phyloP scores from a whole-genome alignment of 2,113 vertebrate genomes.

The Raja brachyura region DNA sequence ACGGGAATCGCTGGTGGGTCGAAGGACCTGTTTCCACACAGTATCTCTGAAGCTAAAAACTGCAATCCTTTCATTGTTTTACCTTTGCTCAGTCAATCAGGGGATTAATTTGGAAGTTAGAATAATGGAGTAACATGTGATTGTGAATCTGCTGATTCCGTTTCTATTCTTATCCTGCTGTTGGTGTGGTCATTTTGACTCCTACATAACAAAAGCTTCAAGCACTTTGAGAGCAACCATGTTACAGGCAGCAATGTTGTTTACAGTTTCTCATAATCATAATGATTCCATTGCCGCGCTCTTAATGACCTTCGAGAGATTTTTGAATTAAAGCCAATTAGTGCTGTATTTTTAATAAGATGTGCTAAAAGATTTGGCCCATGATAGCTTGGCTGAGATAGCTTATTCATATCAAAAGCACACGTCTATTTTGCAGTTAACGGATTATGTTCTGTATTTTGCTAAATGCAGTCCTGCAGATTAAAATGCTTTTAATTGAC shows the following conservation, averaged over 20 bases:
- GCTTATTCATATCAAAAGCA: not conserved
- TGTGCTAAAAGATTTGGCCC: not conserved
- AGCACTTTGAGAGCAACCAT: not conserved
- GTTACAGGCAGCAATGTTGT: not conserved
- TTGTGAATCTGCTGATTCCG: not conserved
- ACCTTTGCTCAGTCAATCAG: not conserved
- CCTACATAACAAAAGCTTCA: not conserved
- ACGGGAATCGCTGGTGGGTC: too few species aligned
- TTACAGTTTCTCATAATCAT: not conserved
- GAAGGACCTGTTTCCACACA: too few species aligned
- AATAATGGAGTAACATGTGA: not conserved
- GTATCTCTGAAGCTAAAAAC: too few species aligned
- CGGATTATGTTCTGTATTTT: not conserved
- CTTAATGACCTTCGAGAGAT: not conserved
- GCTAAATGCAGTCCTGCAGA: not conserved
- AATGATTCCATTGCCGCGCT: not conserved
- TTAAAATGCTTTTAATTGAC: not conserved
- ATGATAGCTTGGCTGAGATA: not conserved
- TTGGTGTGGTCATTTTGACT: not conserved
- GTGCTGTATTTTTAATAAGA: not conserved
- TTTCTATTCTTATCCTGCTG: not conserved
- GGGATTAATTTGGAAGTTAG: not conserved
- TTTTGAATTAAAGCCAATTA: constrained; percentile 17
- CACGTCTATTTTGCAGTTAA: not conserved
- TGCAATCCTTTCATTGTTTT: not conserved